Percentiles rank a stretch among this genome's conserved stretches.
Conservation (phyloP, 2,113 vertebrate species). For the Empidonax traillii region DNA sequence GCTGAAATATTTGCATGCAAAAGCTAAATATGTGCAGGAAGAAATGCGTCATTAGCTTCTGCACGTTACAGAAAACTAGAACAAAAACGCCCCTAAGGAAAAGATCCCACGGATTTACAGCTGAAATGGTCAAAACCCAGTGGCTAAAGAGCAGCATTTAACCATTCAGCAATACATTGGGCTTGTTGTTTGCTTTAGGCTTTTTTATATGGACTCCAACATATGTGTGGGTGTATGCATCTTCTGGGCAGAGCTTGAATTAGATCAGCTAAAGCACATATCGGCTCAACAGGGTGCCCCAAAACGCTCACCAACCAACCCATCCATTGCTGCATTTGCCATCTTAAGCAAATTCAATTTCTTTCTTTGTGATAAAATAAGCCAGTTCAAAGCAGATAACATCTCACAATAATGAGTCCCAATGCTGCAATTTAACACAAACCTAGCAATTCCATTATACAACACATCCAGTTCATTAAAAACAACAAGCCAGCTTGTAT, state of each 20-base stretch:
- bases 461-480: slow-evolving; percentile 73
- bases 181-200: neutral
- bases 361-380: slow-evolving; percentile 61
- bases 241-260: slow-evolving; percentile 14
- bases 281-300: slow-evolving; percentile 19
- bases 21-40: neutral
- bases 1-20: neutral
- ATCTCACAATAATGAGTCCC: slow-evolving; percentile 59
- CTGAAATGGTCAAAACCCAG: neutral
- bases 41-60: neutral
- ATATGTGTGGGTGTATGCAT: neutral
- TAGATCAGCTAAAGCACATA: slow-evolving; percentile 38
- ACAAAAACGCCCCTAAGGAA: neutral
- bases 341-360: slow-evolving; percentile 60
- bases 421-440: slow-evolving; percentile 68
- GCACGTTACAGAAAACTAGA: neutral
- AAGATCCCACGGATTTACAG: neutral
- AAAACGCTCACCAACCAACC: slow-evolving; percentile 34
- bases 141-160: neutral
- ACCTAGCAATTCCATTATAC: slow-evolving; percentile 65
- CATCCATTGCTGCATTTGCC: slow-evolving; percentile 44
- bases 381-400: slow-evolving; percentile 49
- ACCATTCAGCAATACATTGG: neutral
- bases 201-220: neutral
- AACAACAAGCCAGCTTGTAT: slow-evolving; percentile 55